A percentile compares a stretch with the other conserved stretches of the same genome.
phyloP scores from a whole-genome alignment of 2,113 vertebrate genomes.

The Vidua chalybeata region DNA sequence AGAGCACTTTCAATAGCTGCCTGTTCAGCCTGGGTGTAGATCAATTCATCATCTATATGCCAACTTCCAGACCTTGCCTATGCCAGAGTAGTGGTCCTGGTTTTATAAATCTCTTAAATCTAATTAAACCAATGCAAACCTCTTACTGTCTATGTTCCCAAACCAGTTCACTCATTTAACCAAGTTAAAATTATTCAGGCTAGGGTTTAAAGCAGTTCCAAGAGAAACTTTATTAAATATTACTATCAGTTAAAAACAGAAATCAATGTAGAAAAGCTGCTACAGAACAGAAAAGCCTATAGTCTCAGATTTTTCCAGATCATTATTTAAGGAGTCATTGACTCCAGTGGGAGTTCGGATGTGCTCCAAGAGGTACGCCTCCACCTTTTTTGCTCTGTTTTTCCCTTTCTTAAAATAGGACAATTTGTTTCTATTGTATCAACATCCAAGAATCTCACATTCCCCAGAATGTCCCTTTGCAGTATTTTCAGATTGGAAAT shows the following conservation, averaged over 20 bases:
- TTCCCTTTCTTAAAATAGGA: slow-evolving; percentile 19
- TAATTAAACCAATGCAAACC: slow-evolving; percentile 56
- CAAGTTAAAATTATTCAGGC: slow-evolving; percentile 37
- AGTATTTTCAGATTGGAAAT: not conserved
- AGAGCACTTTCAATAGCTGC: not conserved
- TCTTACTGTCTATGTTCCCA: slow-evolving; percentile 20
- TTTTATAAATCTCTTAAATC: slow-evolving; percentile 49
- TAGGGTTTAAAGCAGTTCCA: slow-evolving; percentile 28
- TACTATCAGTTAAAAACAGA: slow-evolving; percentile 18
- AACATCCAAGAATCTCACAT: not conserved
- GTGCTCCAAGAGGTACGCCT: not conserved
- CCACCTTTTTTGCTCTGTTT: not conserved
- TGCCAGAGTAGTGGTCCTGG: slow-evolving; percentile 16
- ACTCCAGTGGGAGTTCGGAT: not conserved
- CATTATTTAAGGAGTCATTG: slow-evolving; percentile 4
- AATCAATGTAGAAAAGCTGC: not conserved
- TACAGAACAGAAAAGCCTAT: not conserved
- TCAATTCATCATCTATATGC: not conserved
- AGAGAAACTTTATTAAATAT: slow-evolving; percentile 25
- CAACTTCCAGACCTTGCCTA: not conserved
- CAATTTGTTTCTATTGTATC: not conserved
- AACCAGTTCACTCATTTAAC: slow-evolving; percentile 36
- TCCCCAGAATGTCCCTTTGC: not conserved
- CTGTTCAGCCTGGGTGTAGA: not conserved
- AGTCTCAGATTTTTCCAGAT: slow-evolving; percentile 7